Evolutionary conservation across 2,888 invertebrate species (phyloP), one percentile per base, ranked within the genome.

Genomic region (Drosophila kuntzei): DNA sequence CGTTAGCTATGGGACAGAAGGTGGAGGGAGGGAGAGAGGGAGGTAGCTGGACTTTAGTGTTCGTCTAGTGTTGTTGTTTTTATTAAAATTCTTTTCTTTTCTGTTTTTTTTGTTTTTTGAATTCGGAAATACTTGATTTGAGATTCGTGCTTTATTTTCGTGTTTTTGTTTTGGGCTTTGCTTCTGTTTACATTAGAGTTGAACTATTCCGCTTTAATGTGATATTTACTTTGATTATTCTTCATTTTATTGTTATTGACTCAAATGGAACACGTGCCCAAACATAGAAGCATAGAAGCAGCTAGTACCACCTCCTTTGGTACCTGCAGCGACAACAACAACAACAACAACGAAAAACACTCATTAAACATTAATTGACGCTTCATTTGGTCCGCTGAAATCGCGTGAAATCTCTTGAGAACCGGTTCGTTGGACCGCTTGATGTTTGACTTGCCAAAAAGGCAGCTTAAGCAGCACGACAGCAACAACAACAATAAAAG

Each of bases 331-430:
- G n/a, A 16, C 34, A 55, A 11, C 20, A 7, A 9, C 53, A 27
- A 51, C 11, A 20, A n/a, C 57, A 46, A 46, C 55, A 36, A n/a
- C n/a, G n/a, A n/a, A 46, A 36, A 62, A n/a, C 72, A 66, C 70
- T 80, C 59, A 80, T 87, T 87, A 80, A 77, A 75, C 72, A 63
- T 81, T 89, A 84, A 89, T 89, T 89, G 89, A 86, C 86, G 83
- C 78, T 75, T 83, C 84, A 79, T 66, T 67, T 76, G 79, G 32
- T 49, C 16, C 37, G 71, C 25, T 61, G 76, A 59, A 60, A 60
- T 81, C 89, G 81, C 89, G 84, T 84, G 87, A 84, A 84, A 87
- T 84, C 89, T 84, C 87, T 84, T 84, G 87, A 84, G 82, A 84
- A 84, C 84, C 84, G 89, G 84, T 84, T 87, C 39, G 62, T 32